phyloP scores from a whole-genome alignment of 2,888 invertebrate genomes.

The Papilio demoleus region DNA sequence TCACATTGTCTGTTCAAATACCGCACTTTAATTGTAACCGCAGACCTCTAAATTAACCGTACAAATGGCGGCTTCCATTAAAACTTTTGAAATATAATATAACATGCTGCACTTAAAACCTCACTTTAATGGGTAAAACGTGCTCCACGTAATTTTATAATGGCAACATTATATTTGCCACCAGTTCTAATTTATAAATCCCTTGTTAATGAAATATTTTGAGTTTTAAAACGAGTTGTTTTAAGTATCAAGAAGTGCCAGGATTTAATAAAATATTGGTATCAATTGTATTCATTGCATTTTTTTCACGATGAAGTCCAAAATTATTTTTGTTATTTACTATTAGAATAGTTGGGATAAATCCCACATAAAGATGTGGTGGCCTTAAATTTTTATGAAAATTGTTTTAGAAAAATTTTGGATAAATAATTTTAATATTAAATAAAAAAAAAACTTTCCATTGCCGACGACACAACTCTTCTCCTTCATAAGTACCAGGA shows the following conservation, averaged over 20 bases:
- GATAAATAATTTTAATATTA: background rate
- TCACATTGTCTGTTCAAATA: background rate
- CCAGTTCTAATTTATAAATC: background rate
- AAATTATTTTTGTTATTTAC: too few species aligned
- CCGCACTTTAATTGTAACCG: constrained; percentile 16
- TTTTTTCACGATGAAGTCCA: too few species aligned
- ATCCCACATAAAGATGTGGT: too few species aligned
- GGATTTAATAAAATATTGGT: background rate
- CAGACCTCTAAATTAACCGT: constrained; percentile 13
- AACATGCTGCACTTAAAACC: constrained; percentile 33
- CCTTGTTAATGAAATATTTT: background rate
- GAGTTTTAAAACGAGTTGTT: background rate
- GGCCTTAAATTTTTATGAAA: too few species aligned
- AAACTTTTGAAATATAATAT: constrained; percentile 45
- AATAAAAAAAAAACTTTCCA: background rate
- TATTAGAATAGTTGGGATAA: too few species aligned
- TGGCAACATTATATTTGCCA: constrained; percentile 20
- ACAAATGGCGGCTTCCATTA: constrained; percentile 43
- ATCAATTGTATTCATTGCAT: background rate
- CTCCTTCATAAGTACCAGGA: constrained; percentile 17
- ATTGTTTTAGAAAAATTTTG: too few species aligned
- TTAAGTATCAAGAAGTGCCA: background rate
- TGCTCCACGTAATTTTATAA: constrained; percentile 29
- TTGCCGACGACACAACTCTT: constrained; percentile 12
- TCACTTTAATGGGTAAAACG: constrained; percentile 28